phyloP scores from a whole-genome alignment of 2,888 invertebrate species.

The Nomada fucata region DNA sequence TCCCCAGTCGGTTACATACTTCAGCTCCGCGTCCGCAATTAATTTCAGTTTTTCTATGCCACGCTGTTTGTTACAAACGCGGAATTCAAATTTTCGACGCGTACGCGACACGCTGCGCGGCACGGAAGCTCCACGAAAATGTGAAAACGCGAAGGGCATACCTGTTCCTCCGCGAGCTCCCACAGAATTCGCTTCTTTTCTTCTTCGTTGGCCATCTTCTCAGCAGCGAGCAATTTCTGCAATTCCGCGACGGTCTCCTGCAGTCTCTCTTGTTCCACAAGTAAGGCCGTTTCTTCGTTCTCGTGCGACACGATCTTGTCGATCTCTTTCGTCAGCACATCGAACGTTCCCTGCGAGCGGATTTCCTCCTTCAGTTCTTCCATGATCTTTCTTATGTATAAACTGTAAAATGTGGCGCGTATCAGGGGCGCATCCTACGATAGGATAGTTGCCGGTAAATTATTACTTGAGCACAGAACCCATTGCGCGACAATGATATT shows the following conservation, averaged over 20 bases:
- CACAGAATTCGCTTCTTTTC: constrained; percentile 62
- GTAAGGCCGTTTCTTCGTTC: constrained; percentile 66
- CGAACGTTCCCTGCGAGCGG: constrained; percentile 66
- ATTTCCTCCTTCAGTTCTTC: constrained; percentile 71
- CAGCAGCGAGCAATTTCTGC: constrained; percentile 57
- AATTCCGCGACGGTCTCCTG: constrained; percentile 58
- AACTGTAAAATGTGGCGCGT: constrained; percentile 51
- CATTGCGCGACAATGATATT: not conserved
- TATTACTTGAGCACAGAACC: no score
- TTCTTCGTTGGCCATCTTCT: constrained; percentile 56
- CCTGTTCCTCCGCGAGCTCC: constrained; percentile 68
- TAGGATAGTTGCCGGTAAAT: no score
- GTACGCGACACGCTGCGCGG: not conserved
- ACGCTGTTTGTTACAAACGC: constrained; percentile 45
- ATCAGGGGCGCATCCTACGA: no score
- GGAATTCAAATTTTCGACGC: constrained; percentile 17
- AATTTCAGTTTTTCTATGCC: constrained; percentile 71
- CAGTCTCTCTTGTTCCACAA: constrained; percentile 58
- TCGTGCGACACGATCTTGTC: constrained; percentile 55
- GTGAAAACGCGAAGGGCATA: constrained; percentile 33
- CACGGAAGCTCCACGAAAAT: not conserved
- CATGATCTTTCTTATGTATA: constrained; percentile 69
- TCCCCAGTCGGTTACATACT: constrained; percentile 80
- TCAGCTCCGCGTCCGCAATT: constrained; percentile 71
- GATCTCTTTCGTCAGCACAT: constrained; percentile 72